These are phyloP conservation scores for Emydura subglobosa DNA, from an alignment of 2,113 vertebrate genomes.

Conservation along the genomic window DNA sequence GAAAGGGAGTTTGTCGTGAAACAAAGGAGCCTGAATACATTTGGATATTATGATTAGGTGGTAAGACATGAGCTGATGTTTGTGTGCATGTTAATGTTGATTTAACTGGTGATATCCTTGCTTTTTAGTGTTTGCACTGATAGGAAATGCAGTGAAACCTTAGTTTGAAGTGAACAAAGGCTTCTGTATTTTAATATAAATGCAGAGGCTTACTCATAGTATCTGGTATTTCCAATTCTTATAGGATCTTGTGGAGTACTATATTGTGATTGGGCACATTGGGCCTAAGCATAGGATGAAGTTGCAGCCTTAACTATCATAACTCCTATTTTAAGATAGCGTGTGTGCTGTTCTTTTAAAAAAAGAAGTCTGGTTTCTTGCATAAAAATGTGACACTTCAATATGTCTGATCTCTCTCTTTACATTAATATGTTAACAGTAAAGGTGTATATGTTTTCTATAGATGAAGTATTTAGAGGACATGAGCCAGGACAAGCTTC, in stretches of 20 bases:
- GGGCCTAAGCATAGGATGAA: slow-evolving; percentile 52
- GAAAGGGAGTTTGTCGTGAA: neutral
- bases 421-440: neutral
- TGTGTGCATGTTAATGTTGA: neutral
- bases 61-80: neutral
- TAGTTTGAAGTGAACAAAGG: neutral
- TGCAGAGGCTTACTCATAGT: neutral
- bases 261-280: slow-evolving; percentile 27
- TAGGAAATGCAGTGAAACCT: neutral
- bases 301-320: slow-evolving; percentile 26
- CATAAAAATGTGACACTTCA: neutral
- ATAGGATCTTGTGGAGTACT: slow-evolving; percentile 25
- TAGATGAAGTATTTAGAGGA: slow-evolving; percentile 96
- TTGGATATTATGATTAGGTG: neutral
- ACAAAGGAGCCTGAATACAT: neutral
- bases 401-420: neutral
- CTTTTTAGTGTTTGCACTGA: neutral
- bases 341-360: slow-evolving; percentile 21
- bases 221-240: slow-evolving; percentile 11
- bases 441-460: neutral
- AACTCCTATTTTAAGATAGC: slow-evolving; percentile 57
- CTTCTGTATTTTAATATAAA: neutral
- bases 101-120: neutral
- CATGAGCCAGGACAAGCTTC: slow-evolving; percentile 93
- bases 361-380: neutral